Evolutionary conservation across 2,113 vertebrate species (phyloP).

Genomic region (Pelvicachromis taeniatus): DNA sequence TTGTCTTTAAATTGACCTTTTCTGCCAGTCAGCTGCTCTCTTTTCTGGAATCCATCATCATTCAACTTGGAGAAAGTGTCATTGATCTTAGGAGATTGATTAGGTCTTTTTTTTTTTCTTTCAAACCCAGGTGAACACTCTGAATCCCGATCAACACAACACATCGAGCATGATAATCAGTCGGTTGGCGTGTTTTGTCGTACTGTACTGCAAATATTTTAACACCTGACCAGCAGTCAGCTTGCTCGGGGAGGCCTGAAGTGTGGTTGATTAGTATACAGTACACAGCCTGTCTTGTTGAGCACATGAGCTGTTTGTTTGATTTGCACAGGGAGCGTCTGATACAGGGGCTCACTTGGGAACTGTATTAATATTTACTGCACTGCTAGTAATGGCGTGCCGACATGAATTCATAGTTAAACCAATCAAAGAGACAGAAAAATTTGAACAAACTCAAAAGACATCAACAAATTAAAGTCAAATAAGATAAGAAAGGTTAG

Average conservation of each 20-base stretch:
- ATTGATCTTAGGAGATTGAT: slow-evolving; percentile 40
- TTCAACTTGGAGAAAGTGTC: slow-evolving; percentile 5
- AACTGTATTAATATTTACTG: slow-evolving; percentile 17
- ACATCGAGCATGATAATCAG: not conserved
- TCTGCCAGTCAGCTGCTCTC: not conserved
- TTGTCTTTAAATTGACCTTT: not conserved
- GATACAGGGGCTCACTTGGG: not conserved
- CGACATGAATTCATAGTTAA: not conserved
- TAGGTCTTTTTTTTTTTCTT: not conserved
- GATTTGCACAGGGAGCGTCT: not conserved
- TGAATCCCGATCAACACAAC: not conserved
- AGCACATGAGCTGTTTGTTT: not conserved
- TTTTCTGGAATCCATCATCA: slow-evolving; percentile 25
- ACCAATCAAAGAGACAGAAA: not conserved
- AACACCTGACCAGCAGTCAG: not conserved
- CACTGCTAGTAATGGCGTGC: not conserved
- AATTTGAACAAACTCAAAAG: not conserved
- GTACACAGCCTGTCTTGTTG: not conserved
- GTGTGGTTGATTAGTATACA: slow-evolving; percentile 2
- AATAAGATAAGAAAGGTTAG: not conserved
- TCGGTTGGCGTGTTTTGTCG: not conserved
- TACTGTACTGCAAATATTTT: not conserved
- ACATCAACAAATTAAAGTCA: not conserved
- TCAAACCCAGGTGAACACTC: not conserved
- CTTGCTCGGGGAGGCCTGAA: not conserved